These are phyloP conservation scores for Pocillopora verrucosa DNA, from an alignment of 64 coral and sea anemone species.

Conservation along the genomic window DNA sequence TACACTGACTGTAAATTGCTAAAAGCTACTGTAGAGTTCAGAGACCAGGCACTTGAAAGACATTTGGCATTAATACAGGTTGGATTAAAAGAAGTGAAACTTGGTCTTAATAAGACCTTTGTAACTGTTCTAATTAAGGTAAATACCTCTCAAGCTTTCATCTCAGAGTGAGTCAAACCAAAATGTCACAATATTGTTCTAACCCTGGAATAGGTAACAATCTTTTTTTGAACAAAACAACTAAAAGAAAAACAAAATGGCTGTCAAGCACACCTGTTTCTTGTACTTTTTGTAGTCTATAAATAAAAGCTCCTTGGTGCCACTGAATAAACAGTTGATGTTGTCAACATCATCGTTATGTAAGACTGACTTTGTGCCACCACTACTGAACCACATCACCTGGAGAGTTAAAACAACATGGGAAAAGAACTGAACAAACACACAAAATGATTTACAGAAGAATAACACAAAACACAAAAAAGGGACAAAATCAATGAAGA, in stretches of 20 bases:
- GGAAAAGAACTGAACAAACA: not conserved
- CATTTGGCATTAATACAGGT: too few relatives aligned
- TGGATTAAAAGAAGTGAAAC: too few relatives aligned
- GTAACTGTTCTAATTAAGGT: too few relatives aligned
- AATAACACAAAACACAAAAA: not conserved
- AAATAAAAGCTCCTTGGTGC: constrained; percentile 89
- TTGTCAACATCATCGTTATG: constrained; percentile 99
- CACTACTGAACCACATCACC: constrained; percentile 99
- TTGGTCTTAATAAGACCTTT: too few relatives aligned
- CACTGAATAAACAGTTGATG: constrained; percentile 97
- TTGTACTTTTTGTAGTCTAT: constrained; percentile 98
- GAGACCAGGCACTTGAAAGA: too few relatives aligned
- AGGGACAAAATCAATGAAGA: too few relatives aligned
- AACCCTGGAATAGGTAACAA: too few relatives aligned
- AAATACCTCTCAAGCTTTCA: too few relatives aligned
- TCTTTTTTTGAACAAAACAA: not conserved
- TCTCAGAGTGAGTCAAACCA: too few relatives aligned
- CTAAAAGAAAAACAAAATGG: not conserved
- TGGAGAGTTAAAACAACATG: constrained; percentile 12
- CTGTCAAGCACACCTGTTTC: constrained; percentile 57
- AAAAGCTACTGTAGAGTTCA: too few relatives aligned
- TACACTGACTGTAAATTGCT: too few relatives aligned
- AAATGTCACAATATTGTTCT: too few relatives aligned
- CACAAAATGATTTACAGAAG: not conserved
- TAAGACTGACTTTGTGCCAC: constrained; percentile 97